Percentiles rank a stretch among this genome's conserved stretches.
Conservation (phyloP, 1,140 invertebrate species). For the Lysiphlebus fabarum region DNA sequence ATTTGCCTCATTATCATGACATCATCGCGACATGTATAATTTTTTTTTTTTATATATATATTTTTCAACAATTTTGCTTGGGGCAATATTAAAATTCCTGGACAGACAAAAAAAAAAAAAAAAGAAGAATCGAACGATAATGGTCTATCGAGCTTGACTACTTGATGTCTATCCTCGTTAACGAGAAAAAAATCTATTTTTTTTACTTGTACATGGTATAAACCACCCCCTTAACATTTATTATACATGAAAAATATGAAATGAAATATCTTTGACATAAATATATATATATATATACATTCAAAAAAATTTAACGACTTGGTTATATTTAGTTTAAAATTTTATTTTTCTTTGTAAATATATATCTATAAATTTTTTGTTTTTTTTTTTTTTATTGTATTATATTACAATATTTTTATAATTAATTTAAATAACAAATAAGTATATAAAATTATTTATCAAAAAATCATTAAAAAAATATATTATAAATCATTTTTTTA, state of each 20-base stretch:
- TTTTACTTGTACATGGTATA: neutral
- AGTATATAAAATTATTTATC: no score
- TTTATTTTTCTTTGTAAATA: neutral
- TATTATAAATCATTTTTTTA: no score
- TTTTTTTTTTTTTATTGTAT: no score
- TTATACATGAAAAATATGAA: neutral
- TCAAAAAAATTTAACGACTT: neutral
- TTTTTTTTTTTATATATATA: constrained; percentile 7
- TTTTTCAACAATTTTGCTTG: constrained; percentile 3
- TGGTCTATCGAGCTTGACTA: constrained; percentile 6
- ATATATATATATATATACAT: neutral
- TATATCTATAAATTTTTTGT: neutral
- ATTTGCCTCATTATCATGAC: constrained; percentile 14
- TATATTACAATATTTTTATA: no score
- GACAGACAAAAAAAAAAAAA: constrained; percentile 1
- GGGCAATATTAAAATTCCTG: constrained; percentile 18
- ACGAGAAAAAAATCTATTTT: constrained; percentile 7
- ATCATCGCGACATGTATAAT: neutral
- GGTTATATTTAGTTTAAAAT: neutral
- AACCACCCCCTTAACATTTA: neutral
- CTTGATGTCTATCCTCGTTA: constrained; percentile 10
- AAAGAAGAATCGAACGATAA: constrained; percentile 18
- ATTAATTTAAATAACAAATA: no score
- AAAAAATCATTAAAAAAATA: no score
- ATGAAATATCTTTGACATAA: neutral